phyloP scores from a whole-genome alignment of 2,888 invertebrate genomes.

The Parnassius mnemosyne region DNA sequence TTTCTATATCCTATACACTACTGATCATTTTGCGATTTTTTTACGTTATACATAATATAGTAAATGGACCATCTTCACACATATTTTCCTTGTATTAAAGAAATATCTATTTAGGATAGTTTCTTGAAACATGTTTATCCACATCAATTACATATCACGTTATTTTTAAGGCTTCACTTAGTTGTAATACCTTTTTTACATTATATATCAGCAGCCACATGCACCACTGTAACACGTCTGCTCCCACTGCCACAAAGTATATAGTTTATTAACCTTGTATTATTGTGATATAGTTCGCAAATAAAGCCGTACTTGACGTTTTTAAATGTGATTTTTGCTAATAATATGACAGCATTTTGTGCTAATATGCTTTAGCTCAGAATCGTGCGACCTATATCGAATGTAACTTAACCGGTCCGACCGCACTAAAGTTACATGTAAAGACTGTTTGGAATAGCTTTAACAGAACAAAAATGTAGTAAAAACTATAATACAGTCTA shows the following conservation, averaged over 20 bases:
- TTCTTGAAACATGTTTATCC: too few species aligned
- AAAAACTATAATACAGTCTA: too few species aligned
- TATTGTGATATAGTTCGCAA: conserved; percentile 10
- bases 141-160: too few species aligned
- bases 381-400: conserved; percentile 16
- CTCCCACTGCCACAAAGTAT: conserved; percentile 2
- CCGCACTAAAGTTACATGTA: not conserved
- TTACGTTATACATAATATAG: too few species aligned
- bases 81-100: too few species aligned
- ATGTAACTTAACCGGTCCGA: not conserved
- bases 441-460: too few species aligned
- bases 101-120: too few species aligned
- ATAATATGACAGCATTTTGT: conserved; percentile 2
- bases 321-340: not conserved
- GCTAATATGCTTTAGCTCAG: conserved; percentile 11
- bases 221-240: not conserved
- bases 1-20: too few species aligned
- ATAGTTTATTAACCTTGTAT: not conserved
- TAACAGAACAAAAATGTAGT: too few species aligned
- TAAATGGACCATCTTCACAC: too few species aligned
- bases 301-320: conserved; percentile 2
- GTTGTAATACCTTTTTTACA: not conserved
- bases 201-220: not conserved
- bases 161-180: too few species aligned
- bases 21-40: too few species aligned